These are phyloP conservation scores for Malurus splendens DNA, from an alignment of 2,797 vertebrate genomes.

Conservation along the genomic window DNA sequence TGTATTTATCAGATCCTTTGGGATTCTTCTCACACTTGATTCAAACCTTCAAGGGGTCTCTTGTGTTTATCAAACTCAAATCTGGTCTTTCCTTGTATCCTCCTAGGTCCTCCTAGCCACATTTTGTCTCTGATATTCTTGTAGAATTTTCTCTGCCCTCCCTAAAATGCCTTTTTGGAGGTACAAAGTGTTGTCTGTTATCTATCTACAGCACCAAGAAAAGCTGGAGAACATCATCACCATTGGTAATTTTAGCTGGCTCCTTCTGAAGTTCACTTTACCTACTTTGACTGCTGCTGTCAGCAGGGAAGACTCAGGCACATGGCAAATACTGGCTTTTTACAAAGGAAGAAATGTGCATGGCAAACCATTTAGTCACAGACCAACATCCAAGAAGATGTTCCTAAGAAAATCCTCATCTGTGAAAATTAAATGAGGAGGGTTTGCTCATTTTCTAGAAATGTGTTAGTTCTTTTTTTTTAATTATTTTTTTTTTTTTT, in stretches of 20 bases:
- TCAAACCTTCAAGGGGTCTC: neutral
- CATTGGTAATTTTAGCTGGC: neutral
- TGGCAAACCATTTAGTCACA: neutral
- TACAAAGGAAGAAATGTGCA: neutral
- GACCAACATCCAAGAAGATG: neutral
- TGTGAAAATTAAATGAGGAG: neutral
- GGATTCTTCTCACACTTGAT: neutral
- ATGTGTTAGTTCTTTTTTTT: neutral
- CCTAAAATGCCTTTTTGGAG: neutral
- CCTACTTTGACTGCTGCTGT: neutral
- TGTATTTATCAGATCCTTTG: neutral
- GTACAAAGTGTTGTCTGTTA: neutral
- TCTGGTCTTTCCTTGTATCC: neutral
- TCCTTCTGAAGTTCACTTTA: neutral
- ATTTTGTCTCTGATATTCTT: neutral
- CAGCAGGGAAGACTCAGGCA: neutral
- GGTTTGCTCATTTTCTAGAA: neutral
- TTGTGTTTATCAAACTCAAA: neutral
- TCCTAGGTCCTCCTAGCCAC: neutral
- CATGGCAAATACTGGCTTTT: neutral
- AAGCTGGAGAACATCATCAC: accelerated
- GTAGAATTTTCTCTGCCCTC: neutral
- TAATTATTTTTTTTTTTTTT: neutral
- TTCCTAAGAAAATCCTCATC: neutral
- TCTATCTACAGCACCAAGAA: neutral